These are phyloP conservation scores for Sebastes variabilis DNA, from an alignment of 2,797 vertebrate species.

Conservation along the genomic window DNA sequence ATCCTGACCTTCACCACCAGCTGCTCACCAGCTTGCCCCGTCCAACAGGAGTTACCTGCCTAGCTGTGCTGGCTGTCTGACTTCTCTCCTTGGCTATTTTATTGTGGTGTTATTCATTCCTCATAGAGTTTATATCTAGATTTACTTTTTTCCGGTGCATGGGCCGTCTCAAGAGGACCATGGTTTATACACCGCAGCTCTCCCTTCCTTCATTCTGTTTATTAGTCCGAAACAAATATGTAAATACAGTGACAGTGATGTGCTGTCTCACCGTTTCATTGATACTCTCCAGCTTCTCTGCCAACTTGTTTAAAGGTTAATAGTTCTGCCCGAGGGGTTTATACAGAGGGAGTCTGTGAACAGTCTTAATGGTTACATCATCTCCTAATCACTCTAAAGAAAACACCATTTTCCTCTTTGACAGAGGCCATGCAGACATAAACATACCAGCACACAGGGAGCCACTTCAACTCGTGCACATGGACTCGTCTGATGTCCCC, in stretches of 20 bases:
- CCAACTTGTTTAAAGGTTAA: slow-evolving; percentile 48
- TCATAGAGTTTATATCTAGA: slow-evolving; percentile 48
- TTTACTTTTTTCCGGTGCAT: slow-evolving; percentile 61
- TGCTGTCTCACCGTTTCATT: slow-evolving; percentile 31
- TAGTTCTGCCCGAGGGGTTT: slow-evolving; percentile 25
- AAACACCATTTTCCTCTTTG: slow-evolving; percentile 21
- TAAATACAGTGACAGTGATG: slow-evolving; percentile 64
- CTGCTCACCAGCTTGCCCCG: slow-evolving; percentile 63
- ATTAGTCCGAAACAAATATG: slow-evolving; percentile 68
- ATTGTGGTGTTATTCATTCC: slow-evolving; percentile 39
- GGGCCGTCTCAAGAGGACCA: slow-evolving; percentile 50
- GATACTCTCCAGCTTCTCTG: slow-evolving; percentile 31
- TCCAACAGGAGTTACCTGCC: slow-evolving; percentile 51
- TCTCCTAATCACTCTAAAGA: slow-evolving; percentile 30
- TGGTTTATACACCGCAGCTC: slow-evolving; percentile 57
- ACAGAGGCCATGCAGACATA: slow-evolving; percentile 8
- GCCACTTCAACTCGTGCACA: slow-evolving; percentile 7
- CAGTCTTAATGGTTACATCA: slow-evolving; percentile 44
- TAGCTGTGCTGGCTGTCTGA: slow-evolving; percentile 7
- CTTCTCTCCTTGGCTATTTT: slow-evolving; percentile 45
- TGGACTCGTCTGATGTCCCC: background rate
- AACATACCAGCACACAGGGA: slow-evolving; percentile 26
- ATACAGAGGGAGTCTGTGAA: slow-evolving; percentile 24
- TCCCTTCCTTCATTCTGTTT: slow-evolving; percentile 65
- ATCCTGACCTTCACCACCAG: slow-evolving; percentile 78